Conservation (phyloP, 2,797 vertebrate genomes). For the Antennarius maculatus region DNA sequence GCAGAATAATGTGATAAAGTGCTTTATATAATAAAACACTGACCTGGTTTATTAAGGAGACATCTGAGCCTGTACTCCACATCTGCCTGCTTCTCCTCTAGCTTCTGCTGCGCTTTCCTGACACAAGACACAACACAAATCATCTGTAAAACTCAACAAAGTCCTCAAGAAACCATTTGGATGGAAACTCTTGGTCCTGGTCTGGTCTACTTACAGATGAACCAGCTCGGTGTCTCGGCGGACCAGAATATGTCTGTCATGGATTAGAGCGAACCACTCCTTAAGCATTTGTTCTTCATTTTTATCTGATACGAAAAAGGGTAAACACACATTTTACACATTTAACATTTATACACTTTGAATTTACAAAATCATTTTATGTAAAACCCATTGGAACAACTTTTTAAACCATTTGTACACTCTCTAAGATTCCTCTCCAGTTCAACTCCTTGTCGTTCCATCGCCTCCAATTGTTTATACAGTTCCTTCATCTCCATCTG, state of each 20-base stretch:
- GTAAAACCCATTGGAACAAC: not conserved
- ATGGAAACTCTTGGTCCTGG: not conserved
- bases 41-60: conserved; percentile 93
- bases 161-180: not conserved
- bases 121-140: conserved; percentile 12
- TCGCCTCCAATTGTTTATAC: conserved; percentile 82
- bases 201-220: conserved; percentile 84
- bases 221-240: conserved; percentile 88
- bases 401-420: conserved; percentile 75
- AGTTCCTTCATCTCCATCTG: conserved; percentile 85
- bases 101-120: conserved; percentile 90
- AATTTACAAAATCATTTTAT: not conserved
- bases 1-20: not conserved
- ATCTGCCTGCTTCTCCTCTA: conserved; percentile 91
- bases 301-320: conserved; percentile 75
- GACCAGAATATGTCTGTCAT: conserved; percentile 87
- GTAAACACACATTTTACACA: not conserved
- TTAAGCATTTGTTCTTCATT: conserved; percentile 87
- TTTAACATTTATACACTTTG: not conserved
- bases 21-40: conserved; percentile 8
- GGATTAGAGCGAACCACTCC: conserved; percentile 91
- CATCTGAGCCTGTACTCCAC: conserved; percentile 91
- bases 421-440: conserved; percentile 87
- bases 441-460: conserved; percentile 87
- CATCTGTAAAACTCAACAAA: not conserved